Evolutionary conservation across 2,797 vertebrate genomes (phyloP), one percentile per base, ranked within the genome.

Genomic region (Pseudomugil gertrudae): DNA sequence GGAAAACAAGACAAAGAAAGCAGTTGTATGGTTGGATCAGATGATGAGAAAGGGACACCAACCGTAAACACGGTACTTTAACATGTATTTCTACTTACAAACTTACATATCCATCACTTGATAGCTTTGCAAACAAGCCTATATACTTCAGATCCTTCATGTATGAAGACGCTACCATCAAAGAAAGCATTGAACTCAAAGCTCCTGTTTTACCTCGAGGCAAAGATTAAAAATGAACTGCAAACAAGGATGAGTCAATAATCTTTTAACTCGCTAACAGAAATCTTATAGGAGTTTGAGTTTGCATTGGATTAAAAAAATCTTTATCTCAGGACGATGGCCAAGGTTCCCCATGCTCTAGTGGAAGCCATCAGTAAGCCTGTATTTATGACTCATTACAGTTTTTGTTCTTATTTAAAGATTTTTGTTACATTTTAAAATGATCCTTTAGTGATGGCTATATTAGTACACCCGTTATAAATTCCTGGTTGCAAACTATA

Each of bases 1-100:
- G 55, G 45, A 57, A 50, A 66, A 48, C 32, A 51, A 40, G 33
- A 36, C 9, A 50, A 27, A 66, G 30, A 38, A 56, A 35, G 40
- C 4, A 17, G 27, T 33, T 36, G 19, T 8, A 40, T 5, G 15
- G 13, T 17, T 32, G 2, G 9, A 33, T 51, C 19, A 30, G 43
- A 36, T 10, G 40, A 56, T 48, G 30, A 35, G 11, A 63, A 30
- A 27, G 4, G 0, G 4, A 51, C 23, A 43, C 9, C 21, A 2
- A 24, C 5, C 21, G n/a, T n/a, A n/a, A n/a, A n/a, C n/a, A n/a
- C n/a, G n/a, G n/a, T n/a, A n/a, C n/a, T n/a, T n/a, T n/a, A n/a
- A n/a, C n/a, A n/a, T n/a, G n/a, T n/a, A n/a, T n/a, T n/a, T n/a
- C n/a, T n/a, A n/a, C n/a, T n/a, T n/a, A n/a, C n/a, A n/a, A n/a